A percentile compares a stretch with the other conserved stretches of the same genome.
Conservation (phyloP, 2,797 vertebrate species). For the Clarias laeviceps region DNA sequence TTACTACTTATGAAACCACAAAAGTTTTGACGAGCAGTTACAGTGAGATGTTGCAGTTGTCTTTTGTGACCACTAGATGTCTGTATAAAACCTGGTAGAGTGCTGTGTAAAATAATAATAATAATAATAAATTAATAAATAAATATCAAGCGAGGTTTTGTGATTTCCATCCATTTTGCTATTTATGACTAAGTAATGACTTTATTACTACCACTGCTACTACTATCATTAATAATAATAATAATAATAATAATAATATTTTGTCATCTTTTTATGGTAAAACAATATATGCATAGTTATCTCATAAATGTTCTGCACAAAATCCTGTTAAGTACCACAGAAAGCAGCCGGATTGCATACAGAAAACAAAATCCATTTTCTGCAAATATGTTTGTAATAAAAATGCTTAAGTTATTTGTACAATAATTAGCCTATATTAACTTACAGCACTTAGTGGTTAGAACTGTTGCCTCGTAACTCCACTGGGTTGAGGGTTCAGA, state of each 20-base stretch:
- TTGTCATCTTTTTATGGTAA: too few species aligned
- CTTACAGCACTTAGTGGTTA: too few species aligned
- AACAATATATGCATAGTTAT: background rate
- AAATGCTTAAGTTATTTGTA: background rate
- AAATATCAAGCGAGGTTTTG: background rate
- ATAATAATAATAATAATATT: background rate
- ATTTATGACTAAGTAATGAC: background rate
- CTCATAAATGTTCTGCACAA: background rate
- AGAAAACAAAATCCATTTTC: background rate
- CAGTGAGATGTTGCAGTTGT: background rate
- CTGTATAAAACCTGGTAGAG: background rate
- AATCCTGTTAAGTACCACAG: background rate
- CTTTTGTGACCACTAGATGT: background rate
- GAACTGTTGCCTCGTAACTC: too few species aligned
- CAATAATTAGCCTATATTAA: too few species aligned
- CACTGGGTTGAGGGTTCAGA: too few species aligned
- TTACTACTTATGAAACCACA: background rate
- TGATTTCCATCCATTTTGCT: background rate
- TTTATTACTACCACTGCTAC: too few species aligned
- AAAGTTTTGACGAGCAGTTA: background rate
- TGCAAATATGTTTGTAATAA: background rate
- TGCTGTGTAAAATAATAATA: background rate
- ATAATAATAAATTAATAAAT: background rate
- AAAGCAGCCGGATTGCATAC: background rate
- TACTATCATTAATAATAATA: background rate